Evolutionary conservation across 1,140 invertebrate species (phyloP), one percentile per base, ranked within the genome.

Genomic region (Dendrolimus punctatus): DNA sequence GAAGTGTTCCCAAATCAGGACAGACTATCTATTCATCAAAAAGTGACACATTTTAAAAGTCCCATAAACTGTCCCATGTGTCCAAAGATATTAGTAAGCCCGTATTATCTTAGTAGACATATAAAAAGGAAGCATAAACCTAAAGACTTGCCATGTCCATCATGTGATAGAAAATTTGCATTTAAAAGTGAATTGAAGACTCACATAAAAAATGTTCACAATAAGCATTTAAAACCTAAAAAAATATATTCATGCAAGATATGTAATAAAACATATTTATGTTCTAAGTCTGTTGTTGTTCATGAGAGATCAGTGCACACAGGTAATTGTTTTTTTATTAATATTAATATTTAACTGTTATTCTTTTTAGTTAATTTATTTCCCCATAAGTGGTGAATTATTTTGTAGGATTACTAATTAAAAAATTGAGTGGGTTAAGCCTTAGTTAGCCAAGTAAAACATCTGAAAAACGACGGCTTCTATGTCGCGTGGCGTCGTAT

Each of bases 261-360:
- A 40, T 88, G 87, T 65, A 65, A 78, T 38, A 86, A 85, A 54
- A 68, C 62, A n/a, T 87, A 83, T 58, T 79, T 79, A 55, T 84
- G 78, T 62, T 49, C 65, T 23, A 87, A 87, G 58, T 86, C 85
- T 43, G 73, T 85, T n/a, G 50, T 78, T 41, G 71, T 88, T 36
- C 87, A 88, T 68, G 76, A 84, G 41, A 75, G 87, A 82, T 86
- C 87, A 52, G 80, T 71, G 8, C 87, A 88, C 53, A 88, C 87
- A 73, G 87, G 87, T 88, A 70, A 64, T 6, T 40, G 46, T 42
- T 58, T 40, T 36, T 42, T 55, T 51, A 6, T 47, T 45, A 53
- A 45, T 10, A n/a, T 9, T 46, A 41, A 51, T 60, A 60, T 8
- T 5, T 45, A 8, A 40, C 41, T 38, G 23, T 51, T 7, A 51